Evolutionary conservation across 2,888 invertebrate genomes (phyloP), one percentile per base, ranked within the genome.

Genomic region (Xylota segnis): DNA sequence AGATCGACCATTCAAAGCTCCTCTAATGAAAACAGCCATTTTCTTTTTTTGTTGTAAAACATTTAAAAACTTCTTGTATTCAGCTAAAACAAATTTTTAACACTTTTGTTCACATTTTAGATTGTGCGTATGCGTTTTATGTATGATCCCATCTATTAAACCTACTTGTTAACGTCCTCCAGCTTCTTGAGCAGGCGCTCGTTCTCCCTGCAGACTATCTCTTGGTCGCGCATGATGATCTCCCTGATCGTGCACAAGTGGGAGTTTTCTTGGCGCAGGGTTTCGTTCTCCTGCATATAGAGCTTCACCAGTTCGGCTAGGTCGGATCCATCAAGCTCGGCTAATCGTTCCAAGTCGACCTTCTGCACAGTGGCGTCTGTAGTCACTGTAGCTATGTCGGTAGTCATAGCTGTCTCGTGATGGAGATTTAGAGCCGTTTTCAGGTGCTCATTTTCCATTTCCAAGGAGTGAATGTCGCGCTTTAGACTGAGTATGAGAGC

Each of bases 361-460:
- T 94, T 93, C 0, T 95, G 94, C 29, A 95, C 88, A 2, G 89
- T 87, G 0, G 88, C 63, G 0, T n/a, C 75, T 83, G 29, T 88
- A 90, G 89, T 88, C 77, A 29, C 54, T 16, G 45, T n/a, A n/a
- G n/a, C 88, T n/a, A 89, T 89, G n/a, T 87, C 89, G 27, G 63
- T 70, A 29, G 87, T 86, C 9, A 89, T 87, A 0, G 88, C 72
- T 89, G 93, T 93, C 86, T 94, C 94, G 0, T 94, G 94, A 89
- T 95, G 95, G 9, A 96, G 93, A 89, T 96, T 94, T 2, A 97
- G 91, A 0, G 96, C 96, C 7, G 96, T 94, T 88, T 97, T 94
- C 4, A 98, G 93, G 89, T 98, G 97, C 87, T 97, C 96, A 91
- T 98, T 98, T 93, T 98, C 98, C 81, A 95, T 95, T 89, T 97